A percentile compares a stretch with the other conserved stretches of the same genome.
These are phyloP conservation scores for Tethea ocularis DNA, from an alignment of 2,888 invertebrate genomes.

Conservation along the genomic window DNA sequence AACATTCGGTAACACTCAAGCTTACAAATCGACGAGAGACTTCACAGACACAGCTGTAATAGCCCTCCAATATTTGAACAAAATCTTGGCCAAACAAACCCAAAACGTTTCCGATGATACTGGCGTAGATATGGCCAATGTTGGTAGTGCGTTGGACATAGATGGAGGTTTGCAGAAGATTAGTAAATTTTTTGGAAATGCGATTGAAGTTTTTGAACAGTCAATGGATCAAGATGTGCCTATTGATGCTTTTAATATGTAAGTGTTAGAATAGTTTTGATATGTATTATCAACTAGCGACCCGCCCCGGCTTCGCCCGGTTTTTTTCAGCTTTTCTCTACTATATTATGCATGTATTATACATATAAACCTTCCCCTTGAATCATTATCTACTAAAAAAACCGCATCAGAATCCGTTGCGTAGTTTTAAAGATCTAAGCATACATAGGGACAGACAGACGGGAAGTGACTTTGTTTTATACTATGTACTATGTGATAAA, in stretches of 20 bases:
- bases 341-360: no score
- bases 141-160: constrained; percentile 21
- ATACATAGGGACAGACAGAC: no score
- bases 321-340: no score
- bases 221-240: constrained; percentile 34
- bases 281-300: no score
- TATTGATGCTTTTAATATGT: constrained; percentile 65
- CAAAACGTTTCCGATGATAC: constrained; percentile 24
- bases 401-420: no score
- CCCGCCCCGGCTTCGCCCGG: no score
- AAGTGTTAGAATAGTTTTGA: constrained; percentile 44
- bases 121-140: constrained; percentile 22
- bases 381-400: no score
- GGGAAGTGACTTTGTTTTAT: no score
- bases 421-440: no score
- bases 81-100: constrained; percentile 43
- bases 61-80: constrained; percentile 59
- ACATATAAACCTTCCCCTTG: no score
- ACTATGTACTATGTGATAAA: no score
- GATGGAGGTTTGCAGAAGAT: constrained; percentile 30
- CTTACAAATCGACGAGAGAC: constrained; percentile 58
- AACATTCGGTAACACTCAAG: constrained; percentile 66
- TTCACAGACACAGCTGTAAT: constrained; percentile 51
- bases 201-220: constrained; percentile 43
- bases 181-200: constrained; percentile 49